These are phyloP conservation scores for Paramuricea clavata DNA, from an alignment of 92 coral and sea anemone species.

Conservation along the genomic window DNA sequence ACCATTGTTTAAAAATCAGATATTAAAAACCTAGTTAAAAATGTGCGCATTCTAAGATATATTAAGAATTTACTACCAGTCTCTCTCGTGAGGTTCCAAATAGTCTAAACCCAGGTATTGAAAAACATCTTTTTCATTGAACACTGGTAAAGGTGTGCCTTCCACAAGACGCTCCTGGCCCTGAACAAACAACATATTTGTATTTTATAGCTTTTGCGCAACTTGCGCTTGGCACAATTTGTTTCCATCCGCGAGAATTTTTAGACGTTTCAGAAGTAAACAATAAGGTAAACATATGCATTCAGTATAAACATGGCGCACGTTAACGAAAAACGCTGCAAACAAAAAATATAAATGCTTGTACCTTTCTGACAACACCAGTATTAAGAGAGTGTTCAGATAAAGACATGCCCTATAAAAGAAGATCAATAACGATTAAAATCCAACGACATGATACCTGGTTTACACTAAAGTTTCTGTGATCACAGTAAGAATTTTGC, in stretches of 20 bases:
- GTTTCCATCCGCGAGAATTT: too few relatives aligned
- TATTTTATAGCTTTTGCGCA: neutral
- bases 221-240: too few relatives aligned
- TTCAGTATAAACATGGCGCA: too few relatives aligned
- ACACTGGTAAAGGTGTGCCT: conserved; percentile 90
- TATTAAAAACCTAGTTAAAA: neutral
- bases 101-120: conserved; percentile 89
- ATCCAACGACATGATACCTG: too few relatives aligned
- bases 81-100: conserved; percentile 92
- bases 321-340: too few relatives aligned
- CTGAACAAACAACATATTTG: conserved; percentile 14
- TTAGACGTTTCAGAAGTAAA: too few relatives aligned
- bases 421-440: too few relatives aligned
- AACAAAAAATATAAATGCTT: neutral
- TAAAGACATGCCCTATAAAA: conserved; percentile 81
- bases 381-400: conserved; percentile 89
- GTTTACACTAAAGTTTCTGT: too few relatives aligned
- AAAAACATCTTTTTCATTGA: conserved; percentile 87
- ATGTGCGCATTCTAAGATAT: neutral
- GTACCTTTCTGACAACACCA: conserved; percentile 81
- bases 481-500: too few relatives aligned
- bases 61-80: conserved; percentile 64
- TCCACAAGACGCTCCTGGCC: conserved; percentile 86
- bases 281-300: too few relatives aligned
- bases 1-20: too few relatives aligned